Percentiles rank a stretch among this genome's conserved stretches.
These are phyloP conservation scores for Achroia grisella DNA, from an alignment of 1,140 invertebrate species.

Conservation along the genomic window DNA sequence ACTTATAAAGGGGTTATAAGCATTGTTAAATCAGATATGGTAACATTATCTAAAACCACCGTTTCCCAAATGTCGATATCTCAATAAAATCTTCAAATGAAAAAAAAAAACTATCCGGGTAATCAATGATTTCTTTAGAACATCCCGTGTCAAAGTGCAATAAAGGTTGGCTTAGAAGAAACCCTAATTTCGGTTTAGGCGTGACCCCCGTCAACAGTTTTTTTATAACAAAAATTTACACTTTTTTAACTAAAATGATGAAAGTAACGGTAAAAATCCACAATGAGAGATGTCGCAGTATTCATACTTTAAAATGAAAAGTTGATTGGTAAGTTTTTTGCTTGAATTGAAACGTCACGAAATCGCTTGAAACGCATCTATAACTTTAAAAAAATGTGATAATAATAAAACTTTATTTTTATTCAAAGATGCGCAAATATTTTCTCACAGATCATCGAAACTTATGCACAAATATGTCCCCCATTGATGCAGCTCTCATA, in stretches of 20 bases:
- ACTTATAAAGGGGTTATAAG: conserved; percentile 46
- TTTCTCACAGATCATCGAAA: conserved; percentile 46
- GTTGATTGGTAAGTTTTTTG: conserved; percentile 67
- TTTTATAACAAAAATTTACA: conserved; percentile 48
- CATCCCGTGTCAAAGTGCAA: conserved; percentile 70
- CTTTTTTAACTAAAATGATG: conserved; percentile 50
- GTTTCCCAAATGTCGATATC: conserved; percentile 58
- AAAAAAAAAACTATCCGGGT: conserved; percentile 42
- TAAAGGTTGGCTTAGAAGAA: conserved; percentile 60
- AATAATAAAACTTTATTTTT: conserved; percentile 37
- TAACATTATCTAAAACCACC: conserved; percentile 60
- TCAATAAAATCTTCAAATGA: conserved; percentile 47
- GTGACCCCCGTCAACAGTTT: conserved; percentile 69
- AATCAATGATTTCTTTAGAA: conserved; percentile 51
- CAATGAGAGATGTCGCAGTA: conserved; percentile 52
- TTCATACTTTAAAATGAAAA: conserved; percentile 63
- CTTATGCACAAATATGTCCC: background rate
- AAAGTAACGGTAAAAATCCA: conserved; percentile 53
- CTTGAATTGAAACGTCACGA: conserved; percentile 37
- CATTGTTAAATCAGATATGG: conserved; percentile 35
- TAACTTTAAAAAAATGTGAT: conserved; percentile 32
- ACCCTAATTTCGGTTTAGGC: conserved; percentile 66
- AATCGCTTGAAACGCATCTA: conserved; percentile 58
- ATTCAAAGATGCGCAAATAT: conserved; percentile 28
- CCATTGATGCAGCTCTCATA: no score